Evolutionary conservation across 2,888 invertebrate genomes (phyloP).

Genomic region (Oithona nana): DNA sequence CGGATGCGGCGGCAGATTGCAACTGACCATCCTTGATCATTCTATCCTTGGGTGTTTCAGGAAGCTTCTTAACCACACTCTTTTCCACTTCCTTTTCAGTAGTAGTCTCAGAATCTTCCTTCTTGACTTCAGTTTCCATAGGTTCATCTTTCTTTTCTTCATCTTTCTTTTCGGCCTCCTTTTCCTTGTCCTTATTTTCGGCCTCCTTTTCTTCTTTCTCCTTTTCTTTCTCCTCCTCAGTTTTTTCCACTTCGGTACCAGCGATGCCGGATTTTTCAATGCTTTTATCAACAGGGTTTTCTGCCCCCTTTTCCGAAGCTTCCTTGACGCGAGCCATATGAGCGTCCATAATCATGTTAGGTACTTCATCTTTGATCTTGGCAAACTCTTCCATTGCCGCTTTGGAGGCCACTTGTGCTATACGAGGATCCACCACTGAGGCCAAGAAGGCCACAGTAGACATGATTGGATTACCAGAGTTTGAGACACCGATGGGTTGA

Average conservation of each 20-base stretch:
- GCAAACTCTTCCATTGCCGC: constrained; percentile 98
- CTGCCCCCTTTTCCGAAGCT: constrained; percentile 30
- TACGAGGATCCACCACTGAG: constrained; percentile 92
- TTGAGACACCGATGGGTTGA: constrained; percentile 94
- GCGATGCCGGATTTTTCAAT: constrained; percentile 49
- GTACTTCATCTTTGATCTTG: constrained; percentile 94
- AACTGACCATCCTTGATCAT: constrained; percentile 52
- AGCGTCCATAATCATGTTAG: constrained; percentile 81
- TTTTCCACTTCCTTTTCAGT: constrained; percentile 21
- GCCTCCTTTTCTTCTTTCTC: constrained; percentile 20
- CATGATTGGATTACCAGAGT: constrained; percentile 98
- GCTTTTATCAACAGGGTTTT: neutral
- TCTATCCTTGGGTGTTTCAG: constrained; percentile 22
- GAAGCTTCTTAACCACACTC: constrained; percentile 20
- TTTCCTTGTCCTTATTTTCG: constrained; percentile 25
- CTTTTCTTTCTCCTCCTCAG: constrained; percentile 22
- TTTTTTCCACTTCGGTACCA: constrained; percentile 43
- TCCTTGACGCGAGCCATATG: constrained; percentile 74
- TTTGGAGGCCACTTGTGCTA: constrained; percentile 88
- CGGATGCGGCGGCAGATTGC: constrained; percentile 88
- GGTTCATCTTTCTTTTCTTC: constrained; percentile 22
- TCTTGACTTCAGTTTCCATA: constrained; percentile 21
- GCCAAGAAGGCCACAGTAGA: constrained; percentile 98
- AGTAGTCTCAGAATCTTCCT: constrained; percentile 19
- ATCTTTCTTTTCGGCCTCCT: constrained; percentile 23